These are phyloP conservation scores for Anseranas semipalmata DNA, from an alignment of 2,113 vertebrate genomes.

Conservation along the genomic window DNA sequence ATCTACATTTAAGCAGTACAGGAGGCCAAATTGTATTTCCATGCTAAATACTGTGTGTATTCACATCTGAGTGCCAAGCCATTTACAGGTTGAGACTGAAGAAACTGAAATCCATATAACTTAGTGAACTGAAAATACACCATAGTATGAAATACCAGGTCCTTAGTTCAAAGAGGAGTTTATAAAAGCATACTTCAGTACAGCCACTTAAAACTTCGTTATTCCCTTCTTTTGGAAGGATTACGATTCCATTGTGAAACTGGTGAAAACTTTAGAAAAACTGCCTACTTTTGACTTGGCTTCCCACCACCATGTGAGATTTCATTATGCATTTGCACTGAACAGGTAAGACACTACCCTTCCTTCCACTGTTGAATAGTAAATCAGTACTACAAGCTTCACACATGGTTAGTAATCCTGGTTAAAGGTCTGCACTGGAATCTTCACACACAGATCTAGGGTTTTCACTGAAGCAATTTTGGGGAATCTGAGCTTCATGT, in stretches of 20 bases:
- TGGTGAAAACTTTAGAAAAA: slow-evolving; percentile 95
- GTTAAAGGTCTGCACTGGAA: not conserved
- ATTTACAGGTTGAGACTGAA: not conserved
- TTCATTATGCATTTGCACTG: slow-evolving; percentile 96
- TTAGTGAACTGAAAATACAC: not conserved
- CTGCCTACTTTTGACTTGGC: slow-evolving; percentile 96
- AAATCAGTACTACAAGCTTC: not conserved
- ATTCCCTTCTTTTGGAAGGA: slow-evolving; percentile 81
- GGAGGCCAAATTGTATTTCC: not conserved
- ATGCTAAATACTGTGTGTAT: not conserved
- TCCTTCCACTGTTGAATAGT: not conserved
- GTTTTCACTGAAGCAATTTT: not conserved
- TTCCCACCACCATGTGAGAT: slow-evolving; percentile 92
- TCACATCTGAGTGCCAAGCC: not conserved
- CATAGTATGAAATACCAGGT: not conserved
- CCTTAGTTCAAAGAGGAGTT: not conserved
- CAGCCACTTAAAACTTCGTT: slow-evolving; percentile 21
- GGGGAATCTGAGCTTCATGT: not conserved
- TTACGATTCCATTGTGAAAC: slow-evolving; percentile 94
- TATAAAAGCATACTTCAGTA: not conserved
- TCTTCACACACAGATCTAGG: not conserved
- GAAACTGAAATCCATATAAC: not conserved
- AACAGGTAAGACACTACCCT: slow-evolving; percentile 86
- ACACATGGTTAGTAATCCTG: not conserved
- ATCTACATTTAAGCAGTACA: not conserved